Percentiles rank a stretch among this genome's conserved stretches.
Evolutionary conservation across 2,113 vertebrate species (phyloP).

Genomic region (Diadophis punctatus): DNA sequence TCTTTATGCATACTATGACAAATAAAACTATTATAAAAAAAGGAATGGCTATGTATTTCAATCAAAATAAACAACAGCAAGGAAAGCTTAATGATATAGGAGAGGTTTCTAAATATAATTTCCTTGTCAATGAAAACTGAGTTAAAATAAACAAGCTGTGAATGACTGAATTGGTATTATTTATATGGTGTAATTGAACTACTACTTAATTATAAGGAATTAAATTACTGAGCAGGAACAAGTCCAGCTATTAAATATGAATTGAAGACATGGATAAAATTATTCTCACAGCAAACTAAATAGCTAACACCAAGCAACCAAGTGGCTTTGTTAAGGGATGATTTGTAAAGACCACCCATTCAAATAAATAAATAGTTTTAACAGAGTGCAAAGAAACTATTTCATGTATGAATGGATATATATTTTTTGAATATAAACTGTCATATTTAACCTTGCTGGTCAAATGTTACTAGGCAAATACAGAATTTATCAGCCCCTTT

Average conservation of each 20-base stretch:
- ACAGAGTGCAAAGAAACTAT: background rate
- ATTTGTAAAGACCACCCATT: background rate
- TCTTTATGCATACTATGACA: background rate
- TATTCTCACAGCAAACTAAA: conserved; percentile 3
- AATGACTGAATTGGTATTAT: background rate
- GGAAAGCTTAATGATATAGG: background rate
- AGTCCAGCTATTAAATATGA: conserved; percentile 1
- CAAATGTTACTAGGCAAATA: background rate
- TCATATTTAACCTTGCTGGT: background rate
- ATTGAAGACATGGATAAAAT: background rate
- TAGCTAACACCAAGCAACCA: background rate
- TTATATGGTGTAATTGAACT: conserved; percentile 16
- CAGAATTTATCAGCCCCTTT: background rate
- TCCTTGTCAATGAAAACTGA: background rate
- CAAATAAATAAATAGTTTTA: background rate
- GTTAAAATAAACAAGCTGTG: conserved; percentile 11
- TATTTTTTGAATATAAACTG: background rate
- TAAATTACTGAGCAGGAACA: background rate
- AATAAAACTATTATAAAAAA: background rate
- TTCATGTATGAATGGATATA: background rate
- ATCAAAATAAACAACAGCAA: background rate
- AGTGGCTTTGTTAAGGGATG: background rate
- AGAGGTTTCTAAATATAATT: background rate
- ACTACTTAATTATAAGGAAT: conserved; percentile 35
- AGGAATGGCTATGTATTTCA: background rate